A percentile compares a stretch with the other conserved stretches of the same genome.
Evolutionary conservation across 2,888 invertebrate species (phyloP).

Genomic region (Hydroisotoma schaefferi): DNA sequence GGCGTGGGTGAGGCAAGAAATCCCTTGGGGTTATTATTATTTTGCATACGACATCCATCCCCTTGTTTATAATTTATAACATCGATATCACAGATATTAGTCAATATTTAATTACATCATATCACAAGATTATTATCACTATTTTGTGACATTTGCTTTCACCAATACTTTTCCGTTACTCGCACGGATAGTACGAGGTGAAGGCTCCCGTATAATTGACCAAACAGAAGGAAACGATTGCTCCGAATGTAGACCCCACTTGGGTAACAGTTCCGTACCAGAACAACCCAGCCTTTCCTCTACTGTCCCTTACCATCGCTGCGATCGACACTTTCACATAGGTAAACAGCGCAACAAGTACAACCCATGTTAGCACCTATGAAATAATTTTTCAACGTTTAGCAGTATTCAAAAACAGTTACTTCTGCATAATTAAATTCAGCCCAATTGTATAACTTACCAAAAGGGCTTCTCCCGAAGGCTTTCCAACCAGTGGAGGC

Average conservation of each 20-base stretch:
- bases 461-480: conserved; percentile 62
- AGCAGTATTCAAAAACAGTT: background rate
- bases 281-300: conserved; percentile 71
- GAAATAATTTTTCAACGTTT: conserved; percentile 25
- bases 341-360: conserved; percentile 64
- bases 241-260: conserved; percentile 71
- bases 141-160: no score
- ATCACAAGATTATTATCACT: no score
- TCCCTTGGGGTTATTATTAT: no score
- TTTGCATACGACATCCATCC: no score
- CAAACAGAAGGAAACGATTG: conserved; percentile 65
- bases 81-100: background rate
- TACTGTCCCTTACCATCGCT: conserved; percentile 65
- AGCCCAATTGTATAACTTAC: conserved; percentile 55
- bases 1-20: no score
- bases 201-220: conserved; percentile 65
- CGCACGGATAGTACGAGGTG: conserved; percentile 55
- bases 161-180: background rate
- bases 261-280: conserved; percentile 73
- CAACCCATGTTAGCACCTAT: conserved; percentile 69
- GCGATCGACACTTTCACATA: conserved; percentile 77
- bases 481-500: conserved; percentile 63
- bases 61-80: background rate
- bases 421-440: conserved; percentile 2
- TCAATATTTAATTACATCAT: no score